Evolutionary conservation across 2,113 vertebrate species (phyloP).

Genomic region (Turdus rufiventris): DNA sequence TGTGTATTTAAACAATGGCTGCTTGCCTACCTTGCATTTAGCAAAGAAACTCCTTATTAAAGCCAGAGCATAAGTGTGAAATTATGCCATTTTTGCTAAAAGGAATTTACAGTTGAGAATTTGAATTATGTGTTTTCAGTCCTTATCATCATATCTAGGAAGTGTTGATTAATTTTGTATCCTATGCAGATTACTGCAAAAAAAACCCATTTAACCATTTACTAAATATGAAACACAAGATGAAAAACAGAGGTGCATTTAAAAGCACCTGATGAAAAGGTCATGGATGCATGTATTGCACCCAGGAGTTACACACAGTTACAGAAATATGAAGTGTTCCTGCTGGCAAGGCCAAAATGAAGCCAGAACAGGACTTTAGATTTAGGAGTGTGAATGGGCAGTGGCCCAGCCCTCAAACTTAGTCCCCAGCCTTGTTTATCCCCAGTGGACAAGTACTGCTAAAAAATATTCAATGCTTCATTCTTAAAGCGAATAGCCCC

Average conservation of each 20-base stretch:
- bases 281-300: fast-evolving
- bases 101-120: not conserved
- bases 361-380: not conserved
- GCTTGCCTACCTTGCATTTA: fast-evolving
- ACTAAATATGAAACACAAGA: not conserved
- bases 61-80: not conserved
- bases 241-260: not conserved
- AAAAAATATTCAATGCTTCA: not conserved
- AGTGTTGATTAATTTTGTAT: not conserved
- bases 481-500: not conserved
- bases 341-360: not conserved
- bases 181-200: not conserved
- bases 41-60: not conserved
- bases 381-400: fast-evolving
- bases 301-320: not conserved
- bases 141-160: not conserved
- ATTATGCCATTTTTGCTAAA: not conserved
- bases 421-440: not conserved
- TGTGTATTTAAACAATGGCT: not conserved
- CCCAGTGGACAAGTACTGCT: not conserved
- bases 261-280: not conserved
- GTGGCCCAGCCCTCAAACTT: not conserved
- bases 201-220: not conserved
- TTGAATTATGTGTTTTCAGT: not conserved
- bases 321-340: not conserved